A percentile compares a stretch with the other conserved stretches of the same genome.
phyloP scores from a whole-genome alignment of 2,888 invertebrate species.

The Onchidella celtica region DNA sequence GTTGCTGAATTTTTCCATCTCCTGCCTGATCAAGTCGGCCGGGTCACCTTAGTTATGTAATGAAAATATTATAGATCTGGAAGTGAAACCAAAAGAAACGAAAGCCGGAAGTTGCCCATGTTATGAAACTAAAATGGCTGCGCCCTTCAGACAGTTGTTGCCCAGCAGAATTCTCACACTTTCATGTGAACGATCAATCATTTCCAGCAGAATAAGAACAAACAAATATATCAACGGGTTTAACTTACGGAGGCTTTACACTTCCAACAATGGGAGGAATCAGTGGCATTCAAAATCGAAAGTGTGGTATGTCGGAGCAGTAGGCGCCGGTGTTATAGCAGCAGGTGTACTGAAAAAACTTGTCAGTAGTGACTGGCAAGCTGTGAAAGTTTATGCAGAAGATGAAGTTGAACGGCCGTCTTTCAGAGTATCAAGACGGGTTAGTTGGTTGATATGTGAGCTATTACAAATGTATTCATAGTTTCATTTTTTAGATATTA shows the following conservation, averaged over 20 bases:
- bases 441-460: too few relatives aligned
- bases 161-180: background rate
- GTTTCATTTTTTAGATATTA: too few relatives aligned
- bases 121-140: slow-evolving; percentile 21
- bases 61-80: too few relatives aligned
- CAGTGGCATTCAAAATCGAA: background rate
- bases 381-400: slow-evolving; percentile 20
- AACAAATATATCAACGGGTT: background rate
- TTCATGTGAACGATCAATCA: background rate
- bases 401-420: background rate
- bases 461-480: too few relatives aligned
- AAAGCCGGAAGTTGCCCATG: too few relatives aligned
- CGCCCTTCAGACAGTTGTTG: slow-evolving; percentile 2
- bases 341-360: background rate
- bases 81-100: too few relatives aligned
- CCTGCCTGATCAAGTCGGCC: too few relatives aligned
- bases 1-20: too few relatives aligned
- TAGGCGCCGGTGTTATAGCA: background rate
- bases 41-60: too few relatives aligned
- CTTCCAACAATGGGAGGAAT: background rate
- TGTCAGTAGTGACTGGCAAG: too few relatives aligned
- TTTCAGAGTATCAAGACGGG: slow-evolving; percentile 27
- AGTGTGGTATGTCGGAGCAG: background rate
- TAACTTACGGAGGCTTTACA: background rate
- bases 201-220: background rate